Conservation (phyloP, 1,140 invertebrate species). For the Drosophila sp. region DNA sequence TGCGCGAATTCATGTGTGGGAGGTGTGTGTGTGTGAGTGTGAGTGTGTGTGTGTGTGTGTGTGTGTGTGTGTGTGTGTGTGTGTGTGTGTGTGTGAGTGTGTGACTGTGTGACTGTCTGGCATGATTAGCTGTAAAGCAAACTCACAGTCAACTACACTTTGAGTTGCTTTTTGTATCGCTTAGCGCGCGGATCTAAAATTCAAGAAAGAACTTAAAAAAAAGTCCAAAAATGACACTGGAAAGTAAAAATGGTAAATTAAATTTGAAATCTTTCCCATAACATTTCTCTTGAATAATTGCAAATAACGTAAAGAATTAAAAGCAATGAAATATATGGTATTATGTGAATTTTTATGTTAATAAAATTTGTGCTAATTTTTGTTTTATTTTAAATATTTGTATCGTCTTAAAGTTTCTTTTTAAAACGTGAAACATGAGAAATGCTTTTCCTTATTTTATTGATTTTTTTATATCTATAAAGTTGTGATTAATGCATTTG, state of each 20-base stretch:
- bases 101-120: constrained; percentile 27
- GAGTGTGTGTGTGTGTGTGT: constrained; percentile 5
- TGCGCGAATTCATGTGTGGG: neutral
- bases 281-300: no score
- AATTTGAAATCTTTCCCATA: neutral
- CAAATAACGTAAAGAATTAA: no score
- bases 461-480: no score
- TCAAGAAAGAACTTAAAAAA: neutral
- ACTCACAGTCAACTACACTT: neutral
- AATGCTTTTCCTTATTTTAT: no score
- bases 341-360: no score
- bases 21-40: neutral
- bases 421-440: no score
- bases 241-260: constrained; percentile 51
- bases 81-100: neutral
- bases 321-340: no score
- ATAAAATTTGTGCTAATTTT: neutral
- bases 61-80: constrained; percentile 19
- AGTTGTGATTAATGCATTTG: no score
- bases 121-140: constrained; percentile 63
- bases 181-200: constrained; percentile 32
- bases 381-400: neutral
- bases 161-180: constrained; percentile 41
- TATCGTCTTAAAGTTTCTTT: no score
- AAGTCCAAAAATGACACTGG: constrained; percentile 44